Evolutionary conservation across 1,140 invertebrate species (phyloP).

Genomic region (Dinothrombium tinctorium): DNA sequence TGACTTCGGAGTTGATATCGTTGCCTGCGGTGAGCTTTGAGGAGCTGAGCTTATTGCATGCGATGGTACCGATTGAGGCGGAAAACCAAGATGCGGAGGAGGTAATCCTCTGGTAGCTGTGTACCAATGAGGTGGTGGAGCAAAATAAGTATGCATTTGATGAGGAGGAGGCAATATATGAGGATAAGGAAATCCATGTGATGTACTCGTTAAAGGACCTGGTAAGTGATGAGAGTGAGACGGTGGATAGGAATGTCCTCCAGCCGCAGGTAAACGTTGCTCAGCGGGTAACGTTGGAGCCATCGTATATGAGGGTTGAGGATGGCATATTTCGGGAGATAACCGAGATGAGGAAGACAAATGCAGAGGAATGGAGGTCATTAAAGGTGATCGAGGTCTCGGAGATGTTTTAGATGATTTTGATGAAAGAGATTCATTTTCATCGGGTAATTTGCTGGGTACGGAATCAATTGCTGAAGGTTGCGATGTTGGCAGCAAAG

Average conservation of each 20-base stretch:
- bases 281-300: not conserved
- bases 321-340: too few species aligned
- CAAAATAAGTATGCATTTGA: not conserved
- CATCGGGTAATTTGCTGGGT: too few species aligned
- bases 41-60: not conserved
- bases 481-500: not conserved
- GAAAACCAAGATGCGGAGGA: conserved; percentile 2
- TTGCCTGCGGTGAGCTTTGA: not conserved
- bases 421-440: too few species aligned
- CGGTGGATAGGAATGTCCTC: not conserved
- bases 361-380: too few species aligned
- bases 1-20: conserved; percentile 1
- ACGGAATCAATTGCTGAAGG: not conserved
- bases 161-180: not conserved
- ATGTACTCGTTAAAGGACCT: not conserved
- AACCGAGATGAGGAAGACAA: too few species aligned
- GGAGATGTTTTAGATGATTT: too few species aligned
- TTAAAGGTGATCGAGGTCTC: too few species aligned
- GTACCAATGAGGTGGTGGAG: conserved; percentile 8
- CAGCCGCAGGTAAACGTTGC: not conserved
- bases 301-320: conserved; percentile 1
- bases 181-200: conserved; percentile 2
- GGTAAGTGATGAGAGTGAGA: not conserved
- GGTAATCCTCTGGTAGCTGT: not conserved
- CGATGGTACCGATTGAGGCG: not conserved